Evolutionary conservation across 2,888 invertebrate genomes (phyloP).

Genomic region (Caenorhabditis plicata): DNA sequence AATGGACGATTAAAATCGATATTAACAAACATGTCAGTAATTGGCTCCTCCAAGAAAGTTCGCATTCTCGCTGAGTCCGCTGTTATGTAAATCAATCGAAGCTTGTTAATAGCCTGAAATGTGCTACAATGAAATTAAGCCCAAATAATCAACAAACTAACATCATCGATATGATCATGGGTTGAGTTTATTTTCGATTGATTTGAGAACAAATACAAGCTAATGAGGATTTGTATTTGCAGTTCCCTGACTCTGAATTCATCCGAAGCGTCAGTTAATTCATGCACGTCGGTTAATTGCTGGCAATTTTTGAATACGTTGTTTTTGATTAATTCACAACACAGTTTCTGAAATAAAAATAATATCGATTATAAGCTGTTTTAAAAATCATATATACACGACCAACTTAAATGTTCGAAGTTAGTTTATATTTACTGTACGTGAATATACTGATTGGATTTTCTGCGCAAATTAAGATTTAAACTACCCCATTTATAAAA

Average conservation of each 20-base stretch:
- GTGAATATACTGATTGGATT: too few relatives aligned
- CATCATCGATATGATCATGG: constrained; percentile 10
- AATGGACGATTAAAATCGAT: neutral
- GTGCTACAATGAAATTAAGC: too few relatives aligned
- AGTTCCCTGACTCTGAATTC: constrained; percentile 16
- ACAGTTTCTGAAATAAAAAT: constrained; percentile 13
- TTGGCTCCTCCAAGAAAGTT: constrained; percentile 28
- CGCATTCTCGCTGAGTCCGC: constrained; percentile 14
- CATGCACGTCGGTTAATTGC: constrained; percentile 19
- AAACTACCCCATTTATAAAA: too few relatives aligned
- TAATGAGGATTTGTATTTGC: constrained; percentile 17
- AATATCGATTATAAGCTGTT: neutral
- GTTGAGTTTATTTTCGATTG: constrained; percentile 4
- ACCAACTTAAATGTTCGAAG: too few relatives aligned
- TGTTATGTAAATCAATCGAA: constrained; percentile 31
- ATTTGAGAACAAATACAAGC: neutral
- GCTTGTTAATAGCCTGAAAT: constrained; percentile 23
- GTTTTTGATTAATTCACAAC: constrained; percentile 13
- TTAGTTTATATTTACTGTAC: too few relatives aligned
- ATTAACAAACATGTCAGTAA: constrained; percentile 33
- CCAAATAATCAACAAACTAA: neutral
- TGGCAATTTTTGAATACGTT: constrained; percentile 16
- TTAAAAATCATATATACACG: too few relatives aligned
- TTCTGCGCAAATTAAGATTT: too few relatives aligned
- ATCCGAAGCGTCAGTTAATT: constrained; percentile 6